Base-by-base conservation (phyloP, 2,113 vertebrate species). In the Toxotes chatareus region DNA sequence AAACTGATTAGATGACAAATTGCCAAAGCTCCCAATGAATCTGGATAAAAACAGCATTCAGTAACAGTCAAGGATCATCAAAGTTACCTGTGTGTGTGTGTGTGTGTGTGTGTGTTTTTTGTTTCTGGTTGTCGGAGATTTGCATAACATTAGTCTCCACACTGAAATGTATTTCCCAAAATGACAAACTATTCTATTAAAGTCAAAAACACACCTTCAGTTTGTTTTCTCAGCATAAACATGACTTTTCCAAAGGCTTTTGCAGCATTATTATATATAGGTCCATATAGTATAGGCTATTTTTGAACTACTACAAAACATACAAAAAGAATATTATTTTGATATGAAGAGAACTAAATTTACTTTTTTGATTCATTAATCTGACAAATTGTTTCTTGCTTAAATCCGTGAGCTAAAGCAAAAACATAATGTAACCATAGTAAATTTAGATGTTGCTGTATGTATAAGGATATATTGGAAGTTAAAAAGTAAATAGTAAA, bases 1-100 rank as follows among this genome's bases (percentile, higher is more conserved):
- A 91, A 89, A 89, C 93, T 94, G 87, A 60, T 71, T 60, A 91
- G 90, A 93, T 88, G 91, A 93, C 86, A 94, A 95, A 95, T 93
- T 93, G 92, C 86, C 93, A 49, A 42, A 73, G 92, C 88, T 93
- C 91, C 92, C 90, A 89, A 87, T 90, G 89, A 87, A 66, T 83
- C 88, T 93, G 76, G 87, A 88, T 76, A 93, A 80, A 92, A 91
- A 93, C 88, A 21, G 82, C 82, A 91, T 65, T 89, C 40, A 75
- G 27, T 27, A 42, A 51, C 63, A 53, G 31, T 64, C 17, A 13
- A 49, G 12, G 47, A 57, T 60, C 34, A 82, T 69, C 14, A 79
- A 40, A 73, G 56, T 74, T 49, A 80, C 79, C 74, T 82, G 63
- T n/a, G 0, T 69, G 55, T 66, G 23, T 56, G 19, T 55, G 59